Evolutionary conservation across 2,888 invertebrate species (phyloP), one percentile per base, ranked within the genome.

Genomic region (Pammene aurita): DNA sequence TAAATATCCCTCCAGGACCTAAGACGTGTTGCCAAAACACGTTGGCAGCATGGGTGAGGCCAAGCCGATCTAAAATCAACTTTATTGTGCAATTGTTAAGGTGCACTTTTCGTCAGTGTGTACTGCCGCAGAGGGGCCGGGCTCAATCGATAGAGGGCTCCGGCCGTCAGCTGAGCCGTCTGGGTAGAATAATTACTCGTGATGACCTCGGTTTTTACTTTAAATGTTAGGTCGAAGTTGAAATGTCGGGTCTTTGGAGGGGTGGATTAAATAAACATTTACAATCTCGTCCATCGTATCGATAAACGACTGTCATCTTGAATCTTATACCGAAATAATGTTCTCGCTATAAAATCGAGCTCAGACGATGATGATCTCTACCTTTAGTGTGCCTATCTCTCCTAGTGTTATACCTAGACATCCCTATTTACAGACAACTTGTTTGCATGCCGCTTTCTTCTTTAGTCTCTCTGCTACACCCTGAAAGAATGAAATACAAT

Each of bases 151-250:
- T 80, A 78, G 58, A 56, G 71, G 66, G 63, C 75, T 71, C 58
- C 44, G 68, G 71, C 52, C 71, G 73, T 76, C 78, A 80, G 79
- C 79, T 78, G 80, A 74, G 75, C 69, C 72, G 60, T 65, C 55
- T 70, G 72, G 72, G 66, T 63, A 71, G 63, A 66, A 76, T 79
- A 73, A 80, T 80, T 77, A 54, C 69, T 70, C 72, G 73, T 67
- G 62, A 62, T 52, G 52, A 62, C 62, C n/a, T 41, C 18, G 41
- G 41, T 62, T 13, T 35, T 52, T 62, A 48, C 46, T 57, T 5
- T 9, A 42, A 60, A 60, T 60, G 46, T 35, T 35, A 60, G 35
- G 35, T 46, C 46, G 46, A 35, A 11, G 46, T 62, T 38, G 1
- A 60, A 44, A 26, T 42, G 16, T 16, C 0, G 16, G 38, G 46